These are phyloP conservation scores for Enteromius trimaculatus DNA, from an alignment of 2,797 vertebrate genomes.

Conservation along the genomic window DNA sequence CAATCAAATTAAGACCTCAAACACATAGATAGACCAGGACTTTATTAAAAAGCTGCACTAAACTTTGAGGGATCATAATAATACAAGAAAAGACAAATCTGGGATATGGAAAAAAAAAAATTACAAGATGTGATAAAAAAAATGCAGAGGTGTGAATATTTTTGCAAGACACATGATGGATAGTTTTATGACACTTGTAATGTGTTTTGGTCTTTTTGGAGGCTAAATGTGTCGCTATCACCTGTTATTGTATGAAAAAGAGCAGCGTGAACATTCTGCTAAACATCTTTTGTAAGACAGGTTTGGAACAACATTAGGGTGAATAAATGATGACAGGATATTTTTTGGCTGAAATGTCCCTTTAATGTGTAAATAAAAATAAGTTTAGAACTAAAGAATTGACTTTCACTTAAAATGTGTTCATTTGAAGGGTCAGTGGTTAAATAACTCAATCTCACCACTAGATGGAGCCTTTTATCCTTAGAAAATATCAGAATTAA, in stretches of 20 bases:
- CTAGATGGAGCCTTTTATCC: conserved; percentile 9
- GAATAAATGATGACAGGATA: background rate
- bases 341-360: background rate
- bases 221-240: background rate
- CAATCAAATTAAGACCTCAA: background rate
- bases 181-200: background rate
- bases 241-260: background rate
- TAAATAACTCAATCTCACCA: conserved; percentile 7
- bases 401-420: background rate
- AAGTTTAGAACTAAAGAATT: background rate
- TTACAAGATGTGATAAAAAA: background rate
- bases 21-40: background rate
- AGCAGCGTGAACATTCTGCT: background rate
- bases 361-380: background rate
- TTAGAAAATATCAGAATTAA: background rate
- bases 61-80: background rate
- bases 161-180: background rate
- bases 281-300: background rate
- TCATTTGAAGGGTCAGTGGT: background rate
- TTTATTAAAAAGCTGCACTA: background rate
- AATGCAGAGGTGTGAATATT: background rate
- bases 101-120: background rate
- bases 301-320: background rate
- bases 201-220: background rate
- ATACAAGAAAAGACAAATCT: background rate